Percentiles rank a stretch among this genome's conserved stretches.
phyloP scores from a whole-genome alignment of 2,888 invertebrate species.

The Ligdia adustata region DNA sequence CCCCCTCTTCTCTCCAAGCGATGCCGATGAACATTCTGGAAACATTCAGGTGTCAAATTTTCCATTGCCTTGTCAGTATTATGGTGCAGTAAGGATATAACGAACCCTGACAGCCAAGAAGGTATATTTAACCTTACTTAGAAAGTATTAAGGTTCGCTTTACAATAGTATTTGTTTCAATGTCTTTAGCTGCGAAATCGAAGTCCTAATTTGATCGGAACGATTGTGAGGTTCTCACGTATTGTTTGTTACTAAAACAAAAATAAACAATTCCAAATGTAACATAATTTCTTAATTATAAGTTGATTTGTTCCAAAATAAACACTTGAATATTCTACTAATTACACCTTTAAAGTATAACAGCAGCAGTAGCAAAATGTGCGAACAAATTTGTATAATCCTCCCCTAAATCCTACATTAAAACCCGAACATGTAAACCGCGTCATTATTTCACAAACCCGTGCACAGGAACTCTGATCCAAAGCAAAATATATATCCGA shows the following conservation, averaged over 20 bases:
- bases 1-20: constrained; percentile 9
- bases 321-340: too few species aligned
- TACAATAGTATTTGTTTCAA: too few species aligned
- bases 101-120: constrained; percentile 1
- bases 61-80: constrained; percentile 44
- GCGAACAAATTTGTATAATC: background rate
- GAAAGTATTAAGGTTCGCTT: background rate
- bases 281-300: too few species aligned
- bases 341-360: too few species aligned
- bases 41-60: constrained; percentile 54
- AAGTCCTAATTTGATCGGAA: too few species aligned
- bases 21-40: constrained; percentile 35
- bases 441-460: constrained; percentile 15
- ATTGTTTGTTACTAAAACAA: too few species aligned
- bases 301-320: too few species aligned
- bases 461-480: constrained; percentile 9
- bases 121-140: background rate
- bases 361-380: too few species aligned
- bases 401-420: background rate
- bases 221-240: too few species aligned
- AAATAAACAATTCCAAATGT: too few species aligned
- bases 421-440: background rate
- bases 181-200: too few species aligned
- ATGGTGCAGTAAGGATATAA: constrained; percentile 11
- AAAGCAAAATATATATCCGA: constrained; percentile 20